Evolutionary conservation across 1,140 invertebrate genomes (phyloP).

Genomic region (Sitophilus oryzae): DNA sequence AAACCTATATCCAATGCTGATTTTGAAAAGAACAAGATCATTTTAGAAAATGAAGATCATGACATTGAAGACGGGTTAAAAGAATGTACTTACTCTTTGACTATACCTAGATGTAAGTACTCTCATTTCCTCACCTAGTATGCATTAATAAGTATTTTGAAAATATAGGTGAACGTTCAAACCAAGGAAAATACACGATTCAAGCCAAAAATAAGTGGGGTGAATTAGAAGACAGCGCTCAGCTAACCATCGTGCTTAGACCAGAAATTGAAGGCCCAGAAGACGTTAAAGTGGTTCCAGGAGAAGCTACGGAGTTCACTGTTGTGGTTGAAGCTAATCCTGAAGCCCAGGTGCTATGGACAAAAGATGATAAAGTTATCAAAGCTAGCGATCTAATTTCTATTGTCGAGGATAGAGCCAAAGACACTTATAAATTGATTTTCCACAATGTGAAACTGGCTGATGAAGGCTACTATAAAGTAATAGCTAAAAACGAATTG

Average conservation of each 20-base stretch:
- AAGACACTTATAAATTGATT: constrained; percentile 60
- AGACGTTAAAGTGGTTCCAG: constrained; percentile 65
- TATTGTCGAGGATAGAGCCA: constrained; percentile 56
- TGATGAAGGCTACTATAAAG: constrained; percentile 75
- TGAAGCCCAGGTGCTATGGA: constrained; percentile 70
- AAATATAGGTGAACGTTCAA: constrained; percentile 61
- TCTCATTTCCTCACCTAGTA: too few relatives aligned
- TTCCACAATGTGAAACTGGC: constrained; percentile 61
- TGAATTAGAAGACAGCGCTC: constrained; percentile 59
- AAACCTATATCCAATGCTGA: constrained; percentile 46
- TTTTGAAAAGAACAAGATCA: constrained; percentile 44
- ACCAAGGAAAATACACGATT: constrained; percentile 78
- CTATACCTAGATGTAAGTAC: constrained; percentile 54
- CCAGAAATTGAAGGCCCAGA: constrained; percentile 70
- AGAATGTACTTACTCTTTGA: constrained; percentile 65
- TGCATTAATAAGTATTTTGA: too few relatives aligned
- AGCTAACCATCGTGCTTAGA: constrained; percentile 65
- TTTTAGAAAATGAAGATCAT: constrained; percentile 52
- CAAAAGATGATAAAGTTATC: constrained; percentile 57
- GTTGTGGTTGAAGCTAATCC: constrained; percentile 68
- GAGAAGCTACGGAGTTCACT: constrained; percentile 64
- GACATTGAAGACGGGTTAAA: constrained; percentile 67
- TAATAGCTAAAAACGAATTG: constrained; percentile 67
- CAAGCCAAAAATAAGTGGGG: constrained; percentile 73
- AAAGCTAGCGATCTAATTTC: constrained; percentile 52